These are phyloP conservation scores for Kryphioiulus occultus DNA, from an alignment of 2,888 invertebrate species.

Conservation along the genomic window DNA sequence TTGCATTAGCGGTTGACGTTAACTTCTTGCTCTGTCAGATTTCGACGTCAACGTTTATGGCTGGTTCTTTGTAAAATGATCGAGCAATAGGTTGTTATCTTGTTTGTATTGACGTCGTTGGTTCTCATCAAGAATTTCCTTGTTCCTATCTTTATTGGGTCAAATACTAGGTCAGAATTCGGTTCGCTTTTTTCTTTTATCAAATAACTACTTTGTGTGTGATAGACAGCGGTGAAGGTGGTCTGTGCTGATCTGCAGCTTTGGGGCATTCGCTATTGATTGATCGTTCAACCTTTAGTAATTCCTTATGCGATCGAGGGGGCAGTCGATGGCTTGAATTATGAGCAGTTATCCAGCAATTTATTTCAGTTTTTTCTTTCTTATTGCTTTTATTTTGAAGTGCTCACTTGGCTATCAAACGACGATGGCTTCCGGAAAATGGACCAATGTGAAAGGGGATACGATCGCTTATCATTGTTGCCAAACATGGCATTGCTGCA, in stretches of 20 bases:
- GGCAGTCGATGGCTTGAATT: conserved; percentile 5
- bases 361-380: conserved; percentile 14
- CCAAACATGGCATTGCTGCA: neutral
- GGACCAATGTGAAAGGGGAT: neutral
- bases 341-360: conserved; percentile 14
- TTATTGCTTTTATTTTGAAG: conserved; percentile 23
- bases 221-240: neutral
- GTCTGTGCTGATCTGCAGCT: conserved; percentile 14
- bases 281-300: conserved; percentile 23
- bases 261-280: conserved; percentile 4
- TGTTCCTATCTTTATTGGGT: conserved; percentile 23
- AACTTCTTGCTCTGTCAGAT: neutral
- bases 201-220: neutral
- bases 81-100: neutral
- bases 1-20: conserved; percentile 3
- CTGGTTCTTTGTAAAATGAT: conserved; percentile 7
- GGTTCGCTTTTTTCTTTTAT: neutral
- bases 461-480: neutral
- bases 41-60: neutral
- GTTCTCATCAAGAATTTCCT: conserved; percentile 15
- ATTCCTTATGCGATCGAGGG: conserved; percentile 23
- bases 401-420: neutral
- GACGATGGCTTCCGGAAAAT: neutral
- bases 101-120: conserved; percentile 1
- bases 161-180: neutral